A percentile compares a stretch with the other conserved stretches of the same genome.
These are phyloP conservation scores for Andrena praecox DNA, from an alignment of 2,888 invertebrate species.

Conservation along the genomic window DNA sequence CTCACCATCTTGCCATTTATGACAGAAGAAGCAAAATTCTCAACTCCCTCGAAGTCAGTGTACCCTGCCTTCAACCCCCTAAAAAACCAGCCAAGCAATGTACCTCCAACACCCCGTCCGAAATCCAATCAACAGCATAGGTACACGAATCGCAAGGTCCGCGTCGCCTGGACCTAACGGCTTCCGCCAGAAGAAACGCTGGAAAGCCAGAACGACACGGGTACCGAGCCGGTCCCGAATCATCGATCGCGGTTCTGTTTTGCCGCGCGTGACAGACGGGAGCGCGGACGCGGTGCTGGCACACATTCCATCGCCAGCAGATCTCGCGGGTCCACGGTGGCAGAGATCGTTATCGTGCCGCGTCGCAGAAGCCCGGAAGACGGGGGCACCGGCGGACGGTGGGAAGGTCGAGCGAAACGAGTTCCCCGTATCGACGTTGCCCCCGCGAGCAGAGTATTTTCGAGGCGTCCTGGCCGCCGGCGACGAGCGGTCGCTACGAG, in stretches of 20 bases:
- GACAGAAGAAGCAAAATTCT: too few species aligned
- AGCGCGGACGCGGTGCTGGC: slow-evolving; percentile 39
- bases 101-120: too few species aligned
- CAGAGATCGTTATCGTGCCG: slow-evolving; percentile 68
- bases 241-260: slow-evolving; percentile 58
- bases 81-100: too few species aligned
- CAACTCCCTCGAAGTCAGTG: too few species aligned
- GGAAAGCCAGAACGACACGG: slow-evolving; percentile 2
- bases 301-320: slow-evolving; percentile 59
- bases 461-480: slow-evolving; percentile 53
- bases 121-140: too few species aligned
- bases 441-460: slow-evolving; percentile 48
- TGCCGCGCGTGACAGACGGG: slow-evolving; percentile 58
- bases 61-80: too few species aligned
- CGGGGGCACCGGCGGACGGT: slow-evolving; percentile 22
- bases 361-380: slow-evolving; percentile 64
- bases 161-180: slow-evolving; percentile 10
- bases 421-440: slow-evolving; percentile 60
- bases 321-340: slow-evolving; percentile 53
- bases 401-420: slow-evolving; percentile 68
- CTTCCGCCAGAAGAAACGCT: slow-evolving; percentile 10
- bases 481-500: slow-evolving; percentile 64
- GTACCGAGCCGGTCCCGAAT: slow-evolving; percentile 24
- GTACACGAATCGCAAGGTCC: too few species aligned
- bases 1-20: too few species aligned